Conservation (phyloP, 1,140 invertebrate species). For the Pogonomyrmex californicus region DNA sequence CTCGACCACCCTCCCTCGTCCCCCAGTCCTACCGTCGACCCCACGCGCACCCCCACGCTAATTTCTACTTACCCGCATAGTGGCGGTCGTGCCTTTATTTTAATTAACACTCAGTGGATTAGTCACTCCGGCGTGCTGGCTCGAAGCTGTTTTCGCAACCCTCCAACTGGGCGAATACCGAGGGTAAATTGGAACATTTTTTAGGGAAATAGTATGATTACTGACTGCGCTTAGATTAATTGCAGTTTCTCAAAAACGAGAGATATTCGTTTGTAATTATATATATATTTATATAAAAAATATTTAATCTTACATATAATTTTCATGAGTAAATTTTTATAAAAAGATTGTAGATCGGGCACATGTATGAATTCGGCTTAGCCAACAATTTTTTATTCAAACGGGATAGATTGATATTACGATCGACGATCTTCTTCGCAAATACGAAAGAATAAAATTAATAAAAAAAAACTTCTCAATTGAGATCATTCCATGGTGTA, state of each 20-base stretch:
- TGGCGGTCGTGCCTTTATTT: constrained; percentile 61
- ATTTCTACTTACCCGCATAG: constrained; percentile 70
- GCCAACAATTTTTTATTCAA: background rate
- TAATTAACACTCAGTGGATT: constrained; percentile 74
- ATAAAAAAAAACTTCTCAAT: background rate
- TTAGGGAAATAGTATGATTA: constrained; percentile 18
- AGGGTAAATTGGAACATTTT: constrained; percentile 54
- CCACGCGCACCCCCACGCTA: constrained; percentile 61
- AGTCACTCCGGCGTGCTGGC: constrained; percentile 43
- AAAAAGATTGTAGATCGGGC: background rate
- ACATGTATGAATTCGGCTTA: background rate
- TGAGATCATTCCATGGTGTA: background rate
- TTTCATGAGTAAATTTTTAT: background rate
- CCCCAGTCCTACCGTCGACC: constrained; percentile 8
- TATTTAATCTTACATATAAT: background rate
- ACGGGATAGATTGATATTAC: background rate
- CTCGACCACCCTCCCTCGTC: background rate
- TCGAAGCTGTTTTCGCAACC: constrained; percentile 58
- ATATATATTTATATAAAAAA: background rate
- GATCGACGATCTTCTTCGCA: background rate
- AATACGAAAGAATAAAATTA: background rate
- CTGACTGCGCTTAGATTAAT: constrained; percentile 10
- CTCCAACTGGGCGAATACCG: constrained; percentile 25
- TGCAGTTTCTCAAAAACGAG: background rate
- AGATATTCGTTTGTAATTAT: background rate